A percentile compares a stretch with the other conserved stretches of the same genome.
phyloP scores from a whole-genome alignment of 2,888 invertebrate species.

The Siphlonurus alternatus region DNA sequence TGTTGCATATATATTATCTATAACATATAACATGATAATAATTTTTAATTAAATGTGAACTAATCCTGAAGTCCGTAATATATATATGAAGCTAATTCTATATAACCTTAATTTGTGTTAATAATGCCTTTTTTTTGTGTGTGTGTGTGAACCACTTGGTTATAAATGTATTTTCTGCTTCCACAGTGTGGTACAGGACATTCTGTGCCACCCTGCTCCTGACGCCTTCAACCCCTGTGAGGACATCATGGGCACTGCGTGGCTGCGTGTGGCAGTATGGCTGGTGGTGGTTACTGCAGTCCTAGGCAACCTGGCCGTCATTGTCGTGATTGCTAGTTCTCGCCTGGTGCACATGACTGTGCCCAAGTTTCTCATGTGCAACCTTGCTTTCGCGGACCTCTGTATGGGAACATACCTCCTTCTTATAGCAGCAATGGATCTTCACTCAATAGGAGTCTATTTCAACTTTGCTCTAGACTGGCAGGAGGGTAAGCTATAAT shows the following conservation, averaged over 20 bases:
- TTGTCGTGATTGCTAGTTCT: slow-evolving; percentile 48
- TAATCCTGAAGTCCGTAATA: too few relatives aligned
- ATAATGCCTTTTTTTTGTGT: too few relatives aligned
- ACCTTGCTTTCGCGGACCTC: slow-evolving; percentile 76
- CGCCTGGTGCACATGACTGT: slow-evolving; percentile 33
- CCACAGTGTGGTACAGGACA: background rate
- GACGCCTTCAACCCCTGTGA: slow-evolving; percentile 78
- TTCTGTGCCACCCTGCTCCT: slow-evolving; percentile 47
- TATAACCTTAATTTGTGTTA: too few relatives aligned
- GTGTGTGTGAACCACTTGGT: too few relatives aligned
- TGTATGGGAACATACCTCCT: slow-evolving; percentile 73
- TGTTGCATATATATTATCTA: too few relatives aligned
- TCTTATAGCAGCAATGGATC: slow-evolving; percentile 67
- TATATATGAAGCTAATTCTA: too few relatives aligned
- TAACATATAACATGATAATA: too few relatives aligned
- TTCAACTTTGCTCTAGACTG: slow-evolving; percentile 82
- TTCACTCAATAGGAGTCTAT: slow-evolving; percentile 68
- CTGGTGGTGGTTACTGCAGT: slow-evolving; percentile 66
- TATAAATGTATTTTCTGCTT: too few relatives aligned
- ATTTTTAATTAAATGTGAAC: too few relatives aligned
- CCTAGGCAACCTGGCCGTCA: slow-evolving; percentile 66
- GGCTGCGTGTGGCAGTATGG: slow-evolving; percentile 71
- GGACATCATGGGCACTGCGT: slow-evolving; percentile 71
- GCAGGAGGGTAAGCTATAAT: slow-evolving; percentile 58
- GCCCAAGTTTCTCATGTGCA: slow-evolving; percentile 57